Base-by-base conservation (phyloP, 2,888 invertebrate species). In the Drosophila mettleri region DNA sequence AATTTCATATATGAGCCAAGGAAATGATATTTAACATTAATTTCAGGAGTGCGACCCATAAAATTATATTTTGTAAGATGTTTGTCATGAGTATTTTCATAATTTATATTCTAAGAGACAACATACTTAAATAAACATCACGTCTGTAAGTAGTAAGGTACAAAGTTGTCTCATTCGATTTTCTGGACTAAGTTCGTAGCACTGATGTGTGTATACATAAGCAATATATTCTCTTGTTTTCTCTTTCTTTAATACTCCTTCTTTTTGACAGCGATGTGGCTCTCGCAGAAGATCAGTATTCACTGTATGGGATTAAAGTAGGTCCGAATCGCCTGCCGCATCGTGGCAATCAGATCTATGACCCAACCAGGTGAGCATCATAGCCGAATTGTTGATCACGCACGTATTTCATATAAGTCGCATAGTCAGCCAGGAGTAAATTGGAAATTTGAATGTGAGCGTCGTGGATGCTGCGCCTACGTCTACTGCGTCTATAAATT, bases 221-320 rank as follows among this genome's bases (percentile, higher is more conserved):
- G n/a, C 5, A 38, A 31, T 53, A 2, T 29, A 24, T 14, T 18
- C 31, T 10, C 16, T n/a, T n/a, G n/a, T n/a, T 39, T 12, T 45
- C 41, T n/a, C 22, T 22, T n/a, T 41, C 22, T n/a, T 7, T 7
- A 8, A 14, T 6, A 14, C 2, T 34, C 10, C 8, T n/a, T 55
- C 9, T 31, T n/a, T 27, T 31, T 63, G 20, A 39, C 91, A 95
- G 95, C 90, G 95, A 95, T 91, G 94, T 94, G 79, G 94, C 95
- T 88, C 93, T 95, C 73, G 92, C 95, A 88, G 95, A 95, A 89
- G 95, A 95, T 91, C 94, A 95, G 78, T 95, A 95, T 93, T 94
- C 94, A 62, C 92, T 95, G 77, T 95, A 95, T 91, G 95, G 95
- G 52, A 94, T 95, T 79, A 95, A 95, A 93, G 92, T 94, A 69